Evolutionary conservation across 2,797 vertebrate genomes (phyloP), one percentile per base, ranked within the genome.

Genomic region (Catharus ustulatus): DNA sequence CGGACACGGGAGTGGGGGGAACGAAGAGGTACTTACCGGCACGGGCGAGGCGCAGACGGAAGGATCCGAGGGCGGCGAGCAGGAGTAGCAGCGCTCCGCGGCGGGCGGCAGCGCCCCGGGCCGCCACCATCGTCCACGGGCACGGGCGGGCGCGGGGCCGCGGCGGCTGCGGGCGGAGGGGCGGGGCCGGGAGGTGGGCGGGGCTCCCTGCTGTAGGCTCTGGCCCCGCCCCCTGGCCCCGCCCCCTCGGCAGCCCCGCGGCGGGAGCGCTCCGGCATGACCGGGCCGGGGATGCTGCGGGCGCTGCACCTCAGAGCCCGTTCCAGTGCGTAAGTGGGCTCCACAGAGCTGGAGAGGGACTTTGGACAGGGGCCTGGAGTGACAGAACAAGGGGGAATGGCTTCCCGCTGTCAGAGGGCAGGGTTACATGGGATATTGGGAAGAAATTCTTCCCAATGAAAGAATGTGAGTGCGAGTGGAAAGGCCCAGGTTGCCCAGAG

Each of bases 281-380:
- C 3, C 3, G 43, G 1, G 0, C 10, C 32, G 0, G 20, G 4
- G 7, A 0, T 11, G 4, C 18, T 24, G 3, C 7, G 4, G 8
- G 40, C 4, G 2, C 8, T 16, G 66, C 17, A 0, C 9, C 24
- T 8, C 10, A 2, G 46, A 26, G 54, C 40, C 24, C 7, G 5
- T 12, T 3, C 8, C 34, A 0, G 30, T 2, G 29, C 40, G 52
- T 5, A 2, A 9, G 5, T 7, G 15, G 36, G 27, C 48, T 75
- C 15, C 62, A 14, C 26, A 29, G 34, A 29, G 48, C 55, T 42
- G 42, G 8, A 36, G 30, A 24, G 18, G 11, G 55, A 17, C 42
- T 48, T 6, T 1, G 42, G 22, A 29, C 29, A 17, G 13, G 19
- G 34, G 13, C 0, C 13, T 66, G 55, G 4, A 36, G 42, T 2